phyloP scores from a whole-genome alignment of 2,888 invertebrate genomes.

The Himalopsyche anomala region DNA sequence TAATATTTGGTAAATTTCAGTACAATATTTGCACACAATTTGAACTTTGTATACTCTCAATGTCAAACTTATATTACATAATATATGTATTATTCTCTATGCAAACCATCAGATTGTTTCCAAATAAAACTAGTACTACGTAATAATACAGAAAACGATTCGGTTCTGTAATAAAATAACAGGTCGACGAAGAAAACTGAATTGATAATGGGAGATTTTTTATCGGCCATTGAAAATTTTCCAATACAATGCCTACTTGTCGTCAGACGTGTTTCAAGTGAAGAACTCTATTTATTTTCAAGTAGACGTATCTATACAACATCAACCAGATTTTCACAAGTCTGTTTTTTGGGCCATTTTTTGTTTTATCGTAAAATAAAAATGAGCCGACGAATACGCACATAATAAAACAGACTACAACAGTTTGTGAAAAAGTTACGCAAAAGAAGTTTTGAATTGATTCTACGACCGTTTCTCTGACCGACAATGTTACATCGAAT shows the following conservation, averaged over 20 bases:
- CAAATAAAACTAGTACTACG: too few relatives aligned
- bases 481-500: too few relatives aligned
- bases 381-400: not conserved
- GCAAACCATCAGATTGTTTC: too few relatives aligned
- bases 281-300: not conserved
- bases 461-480: too few relatives aligned
- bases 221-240: not conserved
- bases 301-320: not conserved
- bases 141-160: not conserved
- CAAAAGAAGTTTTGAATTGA: too few relatives aligned
- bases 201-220: not conserved
- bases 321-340: not conserved
- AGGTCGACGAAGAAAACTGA: not conserved
- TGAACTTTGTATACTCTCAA: too few relatives aligned
- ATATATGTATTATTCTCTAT: too few relatives aligned
- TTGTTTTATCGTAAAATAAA: not conserved
- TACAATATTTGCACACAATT: too few relatives aligned
- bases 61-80: too few relatives aligned
- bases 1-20: too few relatives aligned
- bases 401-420: too few relatives aligned
- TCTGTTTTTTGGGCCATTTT: not conserved
- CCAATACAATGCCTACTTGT: not conserved
- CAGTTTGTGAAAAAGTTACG: too few relatives aligned
- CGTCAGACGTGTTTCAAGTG: not conserved
- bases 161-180: not conserved